Conservation (phyloP, 1,140 invertebrate species). For the Bombus sylvicola region DNA sequence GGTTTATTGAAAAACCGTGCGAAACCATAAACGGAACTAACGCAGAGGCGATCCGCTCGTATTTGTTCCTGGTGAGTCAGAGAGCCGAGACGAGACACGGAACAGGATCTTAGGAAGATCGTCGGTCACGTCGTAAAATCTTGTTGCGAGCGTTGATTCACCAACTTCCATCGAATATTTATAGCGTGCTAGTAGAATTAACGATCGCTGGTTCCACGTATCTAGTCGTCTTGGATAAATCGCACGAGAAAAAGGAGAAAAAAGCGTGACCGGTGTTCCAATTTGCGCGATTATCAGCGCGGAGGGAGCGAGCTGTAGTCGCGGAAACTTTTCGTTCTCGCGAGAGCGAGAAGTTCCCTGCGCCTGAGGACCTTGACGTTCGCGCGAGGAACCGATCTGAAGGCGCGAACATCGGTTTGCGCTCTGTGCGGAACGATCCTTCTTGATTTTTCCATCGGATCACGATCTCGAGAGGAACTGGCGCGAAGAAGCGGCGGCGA, state of each 20-base stretch:
- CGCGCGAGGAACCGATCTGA: constrained; percentile 16
- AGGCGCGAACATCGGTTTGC: constrained; percentile 20
- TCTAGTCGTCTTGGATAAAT: constrained; percentile 9
- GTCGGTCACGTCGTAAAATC: neutral
- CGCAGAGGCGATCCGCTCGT: neutral
- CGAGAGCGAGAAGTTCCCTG: constrained; percentile 15
- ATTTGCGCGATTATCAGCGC: neutral
- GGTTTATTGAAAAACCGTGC: neutral
- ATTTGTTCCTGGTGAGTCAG: neutral
- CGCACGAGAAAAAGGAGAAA: neutral
- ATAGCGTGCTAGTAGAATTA: constrained; percentile 2
- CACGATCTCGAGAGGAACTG: neutral
- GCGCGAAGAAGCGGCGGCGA: constrained; percentile 32
- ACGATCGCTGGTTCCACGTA: neutral
- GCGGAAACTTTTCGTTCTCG: neutral
- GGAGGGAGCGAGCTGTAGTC: neutral
- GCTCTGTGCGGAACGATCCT: neutral
- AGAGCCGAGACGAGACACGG: neutral
- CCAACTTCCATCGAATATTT: constrained; percentile 19
- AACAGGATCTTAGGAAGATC: neutral
- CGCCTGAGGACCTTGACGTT: constrained; percentile 18
- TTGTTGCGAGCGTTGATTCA: constrained; percentile 21
- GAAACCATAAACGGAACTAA: neutral
- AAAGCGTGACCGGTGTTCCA: constrained; percentile 14
- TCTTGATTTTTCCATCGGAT: neutral